A percentile compares a stretch with the other conserved stretches of the same genome.
These are phyloP conservation scores for Bombus affinis DNA, from an alignment of 1,140 invertebrate genomes.

Conservation along the genomic window DNA sequence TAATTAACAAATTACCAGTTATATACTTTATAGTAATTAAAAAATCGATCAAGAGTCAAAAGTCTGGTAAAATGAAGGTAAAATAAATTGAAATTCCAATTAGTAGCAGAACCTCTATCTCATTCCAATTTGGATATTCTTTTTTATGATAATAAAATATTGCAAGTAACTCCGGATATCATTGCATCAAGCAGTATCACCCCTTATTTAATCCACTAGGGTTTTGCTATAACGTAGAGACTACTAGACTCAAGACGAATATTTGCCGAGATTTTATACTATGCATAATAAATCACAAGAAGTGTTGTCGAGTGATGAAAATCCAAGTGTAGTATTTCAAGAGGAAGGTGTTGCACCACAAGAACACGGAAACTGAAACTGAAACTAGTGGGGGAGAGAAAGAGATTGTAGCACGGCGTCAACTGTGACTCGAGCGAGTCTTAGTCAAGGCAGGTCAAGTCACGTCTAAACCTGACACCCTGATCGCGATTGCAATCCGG, in stretches of 20 bases:
- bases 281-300: background rate
- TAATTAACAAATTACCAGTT: background rate
- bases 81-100: background rate
- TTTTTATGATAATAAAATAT: background rate
- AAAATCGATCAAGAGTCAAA: background rate
- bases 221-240: background rate
- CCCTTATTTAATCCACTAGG: background rate
- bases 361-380: slow-evolving; percentile 8
- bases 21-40: background rate
- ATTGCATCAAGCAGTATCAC: background rate
- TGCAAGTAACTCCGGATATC: background rate
- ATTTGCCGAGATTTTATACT: background rate
- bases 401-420: slow-evolving; percentile 13
- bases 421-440: slow-evolving; percentile 17
- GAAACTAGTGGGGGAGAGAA: background rate
- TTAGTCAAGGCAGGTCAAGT: slow-evolving; percentile 57
- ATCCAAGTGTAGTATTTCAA: background rate
- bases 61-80: background rate
- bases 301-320: background rate
- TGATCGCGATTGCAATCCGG: slow-evolving; percentile 40
- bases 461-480: slow-evolving; percentile 55
- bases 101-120: background rate
- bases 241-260: background rate
- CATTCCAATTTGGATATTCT: background rate
- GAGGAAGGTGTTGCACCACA: background rate